Evolutionary conservation across 2,113 vertebrate species (phyloP), one percentile per base, ranked within the genome.

Genomic region (Oxyruncus cristatus): DNA sequence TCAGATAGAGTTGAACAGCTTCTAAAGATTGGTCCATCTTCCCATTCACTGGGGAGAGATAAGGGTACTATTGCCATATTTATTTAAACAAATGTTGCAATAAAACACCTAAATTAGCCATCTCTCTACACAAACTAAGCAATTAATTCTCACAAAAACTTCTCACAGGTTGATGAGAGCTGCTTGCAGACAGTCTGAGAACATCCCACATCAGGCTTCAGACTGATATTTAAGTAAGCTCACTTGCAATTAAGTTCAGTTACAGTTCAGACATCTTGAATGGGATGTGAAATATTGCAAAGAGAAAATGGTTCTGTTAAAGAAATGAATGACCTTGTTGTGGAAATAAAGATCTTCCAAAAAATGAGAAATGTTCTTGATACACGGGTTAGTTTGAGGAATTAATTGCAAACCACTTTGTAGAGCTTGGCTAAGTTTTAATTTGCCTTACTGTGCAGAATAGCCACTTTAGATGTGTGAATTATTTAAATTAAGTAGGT

Each of bases 1-100:
- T 99, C 90, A 99, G 91, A 95, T 99, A 99, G 55, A 99, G 98
- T 83, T 99, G 99, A 91, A 99, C 89, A 35, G 99, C 98, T 97
- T 99, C 99, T 88, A 99, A 88, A 50, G 99, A 99, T 86, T 98
- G 98, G 46, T 99, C 99, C 50, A 94, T 98, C 97, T 99, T 99
- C 62, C 99, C 99, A 63, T 99, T 99, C 92, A 99, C 99, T 99
- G 89, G 14, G 39, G 95, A 71, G 94, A 97, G 87, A 95, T 20
- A 61, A 97, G 89, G 65, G 18, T 12, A 73, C 14, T 50, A 28
- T 13, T 87, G 50, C n/a, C 33, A 23, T 46, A 47, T 42, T 75
- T 39, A 55, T 63, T 71, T 66, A 58, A 70, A 44, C 10, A 46
- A 58, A 26, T 4, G 4, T 59, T 61, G 47, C 22, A 68, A 44